Percentiles rank a stretch among this genome's conserved stretches.
Conservation (phyloP, 2,888 invertebrate species). For the Syritta pipiens region DNA sequence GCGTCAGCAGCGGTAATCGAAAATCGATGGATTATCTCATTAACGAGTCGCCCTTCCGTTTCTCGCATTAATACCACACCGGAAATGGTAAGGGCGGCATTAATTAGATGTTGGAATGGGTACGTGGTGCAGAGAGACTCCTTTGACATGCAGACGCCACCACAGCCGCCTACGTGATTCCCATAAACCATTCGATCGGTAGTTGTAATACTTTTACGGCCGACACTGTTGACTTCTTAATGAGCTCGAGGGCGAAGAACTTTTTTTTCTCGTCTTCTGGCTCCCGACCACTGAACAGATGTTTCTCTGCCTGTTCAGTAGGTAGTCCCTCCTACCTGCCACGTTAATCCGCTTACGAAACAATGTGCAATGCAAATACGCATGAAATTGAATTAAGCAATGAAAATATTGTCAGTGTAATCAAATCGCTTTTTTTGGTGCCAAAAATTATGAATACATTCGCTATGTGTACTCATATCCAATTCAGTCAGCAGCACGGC, state of each 20-base stretch:
- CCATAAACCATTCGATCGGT: no score
- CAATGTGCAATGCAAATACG: slow-evolving; percentile 28
- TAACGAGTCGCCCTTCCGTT: no score
- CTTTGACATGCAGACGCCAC: no score
- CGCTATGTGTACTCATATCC: background rate
- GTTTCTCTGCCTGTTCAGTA: no score
- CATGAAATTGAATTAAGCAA: slow-evolving; percentile 44
- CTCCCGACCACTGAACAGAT: no score
- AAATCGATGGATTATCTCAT: slow-evolving; percentile 55
- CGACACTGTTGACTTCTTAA: no score
- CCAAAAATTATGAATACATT: slow-evolving; percentile 22
- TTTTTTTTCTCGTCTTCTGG: no score
- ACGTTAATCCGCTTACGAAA: background rate
- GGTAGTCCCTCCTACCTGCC: no score
- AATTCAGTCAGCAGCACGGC: slow-evolving; percentile 12
- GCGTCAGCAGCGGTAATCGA: slow-evolving; percentile 13
- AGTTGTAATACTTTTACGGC: no score
- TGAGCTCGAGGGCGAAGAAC: no score
- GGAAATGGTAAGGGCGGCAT: background rate
- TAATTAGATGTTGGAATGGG: slow-evolving; percentile 12
- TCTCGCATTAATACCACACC: slow-evolving; percentile 20
- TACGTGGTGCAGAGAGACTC: background rate
- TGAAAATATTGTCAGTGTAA: slow-evolving; percentile 30
- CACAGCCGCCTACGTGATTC: no score
- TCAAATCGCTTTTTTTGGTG: slow-evolving; percentile 25